These are phyloP conservation scores for Oncorhynchus tshawytscha DNA, from an alignment of 2,113 vertebrate species.

Conservation along the genomic window DNA sequence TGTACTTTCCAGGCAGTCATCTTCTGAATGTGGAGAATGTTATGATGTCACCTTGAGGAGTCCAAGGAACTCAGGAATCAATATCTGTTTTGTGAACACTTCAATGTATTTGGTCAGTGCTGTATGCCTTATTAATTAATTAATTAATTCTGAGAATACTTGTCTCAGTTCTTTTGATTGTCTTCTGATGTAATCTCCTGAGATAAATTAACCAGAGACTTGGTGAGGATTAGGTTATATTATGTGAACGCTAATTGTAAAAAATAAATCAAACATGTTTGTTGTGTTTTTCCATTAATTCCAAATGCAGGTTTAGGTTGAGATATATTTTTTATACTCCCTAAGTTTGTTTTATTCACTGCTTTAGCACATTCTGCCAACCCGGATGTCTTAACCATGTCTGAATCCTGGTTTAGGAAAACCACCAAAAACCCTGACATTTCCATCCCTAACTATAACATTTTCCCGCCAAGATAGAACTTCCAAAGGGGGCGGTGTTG, in stretches of 20 bases:
- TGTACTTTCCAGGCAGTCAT: constrained; percentile 64
- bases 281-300: background rate
- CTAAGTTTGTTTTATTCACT: no score
- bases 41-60: constrained; percentile 54
- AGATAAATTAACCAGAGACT: background rate
- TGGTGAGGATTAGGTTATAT: background rate
- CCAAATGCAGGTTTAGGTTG: background rate
- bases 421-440: no score
- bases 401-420: no score
- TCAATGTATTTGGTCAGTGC: constrained; percentile 13
- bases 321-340: no score
- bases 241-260: background rate
- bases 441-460: no score
- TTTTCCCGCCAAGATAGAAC: no score
- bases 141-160: background rate
- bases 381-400: no score
- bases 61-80: constrained; percentile 48
- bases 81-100: constrained; percentile 33
- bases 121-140: background rate
- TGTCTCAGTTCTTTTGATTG: background rate
- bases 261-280: background rate
- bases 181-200: background rate
- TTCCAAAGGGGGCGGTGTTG: no score
- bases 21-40: constrained; percentile 64
- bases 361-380: no score